A percentile compares a stretch with the other conserved stretches of the same genome.
Evolutionary conservation across 2,888 invertebrate species (phyloP).

Genomic region (Eristalis intricaria): DNA sequence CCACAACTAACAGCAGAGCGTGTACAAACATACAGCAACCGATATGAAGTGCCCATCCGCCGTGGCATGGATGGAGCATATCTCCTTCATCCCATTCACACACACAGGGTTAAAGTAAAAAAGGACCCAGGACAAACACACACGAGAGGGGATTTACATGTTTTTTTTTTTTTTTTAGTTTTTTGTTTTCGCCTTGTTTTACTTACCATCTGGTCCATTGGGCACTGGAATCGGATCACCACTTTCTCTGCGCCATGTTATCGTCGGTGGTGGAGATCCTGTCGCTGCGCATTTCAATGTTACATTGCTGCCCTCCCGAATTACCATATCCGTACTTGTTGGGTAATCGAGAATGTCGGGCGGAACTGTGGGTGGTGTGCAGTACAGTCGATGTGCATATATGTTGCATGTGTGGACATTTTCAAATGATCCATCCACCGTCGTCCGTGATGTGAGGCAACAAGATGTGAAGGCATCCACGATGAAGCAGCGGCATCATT

Average conservation of each 20-base stretch:
- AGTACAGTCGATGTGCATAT: neutral
- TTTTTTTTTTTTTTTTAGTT: neutral
- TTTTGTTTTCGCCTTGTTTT: slow-evolving; percentile 4
- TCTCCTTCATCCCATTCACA: no score
- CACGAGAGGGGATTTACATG: neutral
- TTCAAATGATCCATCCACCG: slow-evolving; percentile 53
- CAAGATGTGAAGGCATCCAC: neutral
- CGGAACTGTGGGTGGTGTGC: slow-evolving; percentile 84
- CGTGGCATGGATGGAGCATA: neutral
- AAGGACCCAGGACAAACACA: neutral
- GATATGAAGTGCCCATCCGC: neutral
- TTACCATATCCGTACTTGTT: slow-evolving; percentile 92
- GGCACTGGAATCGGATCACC: slow-evolving; percentile 87
- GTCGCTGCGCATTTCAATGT: slow-evolving; percentile 93
- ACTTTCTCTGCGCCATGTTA: slow-evolving; percentile 93
- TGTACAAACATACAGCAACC: neutral
- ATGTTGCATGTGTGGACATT: slow-evolving; percentile 53
- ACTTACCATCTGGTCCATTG: slow-evolving; percentile 87
- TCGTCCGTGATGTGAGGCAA: slow-evolving; percentile 11
- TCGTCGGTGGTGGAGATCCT: slow-evolving; percentile 93
- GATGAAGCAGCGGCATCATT: slow-evolving; percentile 23
- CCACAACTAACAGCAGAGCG: slow-evolving; percentile 17
- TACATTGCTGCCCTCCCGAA: slow-evolving; percentile 92
- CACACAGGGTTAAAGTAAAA: neutral
- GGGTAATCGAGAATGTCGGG: slow-evolving; percentile 93